Evolutionary conservation across 2,888 invertebrate species (phyloP).

Genomic region (Torymus auratus): DNA sequence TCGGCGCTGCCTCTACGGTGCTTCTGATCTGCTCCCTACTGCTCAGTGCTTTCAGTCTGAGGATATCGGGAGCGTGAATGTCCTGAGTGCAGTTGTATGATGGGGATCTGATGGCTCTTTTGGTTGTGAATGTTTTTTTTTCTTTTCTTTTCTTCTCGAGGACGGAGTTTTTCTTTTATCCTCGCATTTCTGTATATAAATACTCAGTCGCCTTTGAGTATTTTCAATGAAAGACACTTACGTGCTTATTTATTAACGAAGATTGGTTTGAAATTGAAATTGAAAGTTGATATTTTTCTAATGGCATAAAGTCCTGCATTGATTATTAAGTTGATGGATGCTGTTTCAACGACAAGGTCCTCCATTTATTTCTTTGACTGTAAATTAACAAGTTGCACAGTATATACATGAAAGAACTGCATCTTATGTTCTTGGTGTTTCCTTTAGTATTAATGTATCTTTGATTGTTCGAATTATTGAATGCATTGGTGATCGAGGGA

Average conservation of each 20-base stretch:
- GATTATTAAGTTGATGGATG: neutral
- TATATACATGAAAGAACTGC: neutral
- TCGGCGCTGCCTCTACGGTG: neutral
- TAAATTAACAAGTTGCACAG: neutral
- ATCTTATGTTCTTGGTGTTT: neutral
- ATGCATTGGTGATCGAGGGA: neutral
- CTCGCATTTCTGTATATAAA: conserved; percentile 2
- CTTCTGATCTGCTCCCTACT: conserved; percentile 14
- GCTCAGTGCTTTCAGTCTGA: neutral
- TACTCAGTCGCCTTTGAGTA: neutral
- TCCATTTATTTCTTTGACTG: neutral
- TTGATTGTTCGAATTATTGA: conserved; percentile 1
- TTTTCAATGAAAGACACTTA: neutral
- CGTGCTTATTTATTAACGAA: neutral
- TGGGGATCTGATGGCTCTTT: neutral
- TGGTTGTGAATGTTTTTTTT: conserved; percentile 17
- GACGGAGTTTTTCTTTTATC: neutral
- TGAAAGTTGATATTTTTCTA: neutral
- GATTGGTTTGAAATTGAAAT: no score
- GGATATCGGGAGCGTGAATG: conserved; percentile 23
- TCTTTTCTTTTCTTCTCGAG: neutral
- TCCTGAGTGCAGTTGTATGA: neutral
- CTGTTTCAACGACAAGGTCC: neutral
- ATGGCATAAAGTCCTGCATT: neutral
- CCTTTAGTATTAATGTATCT: neutral